Percentiles rank a stretch among this genome's conserved stretches.
Evolutionary conservation across 92 coral and sea anemone species (phyloP).

Genomic region (Paramuricea clavata): DNA sequence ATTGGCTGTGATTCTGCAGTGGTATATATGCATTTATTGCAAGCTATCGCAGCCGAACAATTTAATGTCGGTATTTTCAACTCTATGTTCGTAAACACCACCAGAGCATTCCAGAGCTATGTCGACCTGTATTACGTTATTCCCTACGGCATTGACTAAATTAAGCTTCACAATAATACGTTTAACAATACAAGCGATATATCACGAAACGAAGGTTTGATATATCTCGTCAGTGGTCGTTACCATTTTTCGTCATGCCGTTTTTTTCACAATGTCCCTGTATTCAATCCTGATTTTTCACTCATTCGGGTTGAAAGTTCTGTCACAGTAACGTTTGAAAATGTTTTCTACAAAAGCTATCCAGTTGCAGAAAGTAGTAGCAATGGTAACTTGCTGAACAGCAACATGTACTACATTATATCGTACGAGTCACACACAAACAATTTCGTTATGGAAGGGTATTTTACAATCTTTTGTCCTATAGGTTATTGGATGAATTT

Average conservation of each 20-base stretch:
- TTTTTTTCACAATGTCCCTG: neutral
- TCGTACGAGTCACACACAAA: neutral
- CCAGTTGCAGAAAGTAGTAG: neutral
- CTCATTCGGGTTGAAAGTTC: neutral
- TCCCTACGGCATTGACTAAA: neutral
- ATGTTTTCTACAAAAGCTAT: neutral
- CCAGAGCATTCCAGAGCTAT: neutral
- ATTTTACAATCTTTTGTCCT: constrained; percentile 27
- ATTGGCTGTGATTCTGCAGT: neutral
- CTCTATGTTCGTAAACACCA: neutral
- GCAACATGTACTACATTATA: neutral
- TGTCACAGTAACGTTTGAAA: neutral
- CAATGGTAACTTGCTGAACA: neutral
- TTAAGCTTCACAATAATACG: constrained; percentile 1
- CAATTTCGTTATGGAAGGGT: neutral
- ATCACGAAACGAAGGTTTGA: neutral
- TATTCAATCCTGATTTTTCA: neutral
- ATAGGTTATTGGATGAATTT: neutral
- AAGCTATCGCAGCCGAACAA: neutral
- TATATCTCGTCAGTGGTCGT: neutral
- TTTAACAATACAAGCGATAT: neutral
- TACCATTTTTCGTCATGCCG: neutral
- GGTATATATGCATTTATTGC: neutral
- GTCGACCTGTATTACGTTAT: neutral
- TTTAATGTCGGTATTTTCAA: neutral